Conservation (phyloP, 2,797 vertebrate genomes). For the Hipposideros larvatus region DNA sequence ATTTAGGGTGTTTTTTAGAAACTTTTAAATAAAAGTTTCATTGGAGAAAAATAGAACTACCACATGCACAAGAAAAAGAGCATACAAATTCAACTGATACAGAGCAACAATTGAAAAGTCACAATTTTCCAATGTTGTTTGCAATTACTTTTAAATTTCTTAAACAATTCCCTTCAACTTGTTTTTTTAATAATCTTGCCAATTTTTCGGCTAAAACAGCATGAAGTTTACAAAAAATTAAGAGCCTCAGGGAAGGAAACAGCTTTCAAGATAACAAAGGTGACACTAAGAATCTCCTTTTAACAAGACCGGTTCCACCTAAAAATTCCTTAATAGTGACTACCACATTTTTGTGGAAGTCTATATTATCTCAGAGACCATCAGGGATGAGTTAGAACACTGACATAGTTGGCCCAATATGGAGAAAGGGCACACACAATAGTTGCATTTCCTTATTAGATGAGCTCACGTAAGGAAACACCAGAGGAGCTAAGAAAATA, state of each 20-base stretch:
- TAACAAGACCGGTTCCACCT: constrained; percentile 60
- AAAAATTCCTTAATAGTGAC: constrained; percentile 49
- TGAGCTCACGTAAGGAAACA: constrained; percentile 56
- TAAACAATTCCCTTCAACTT: constrained; percentile 59
- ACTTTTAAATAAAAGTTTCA: constrained; percentile 85
- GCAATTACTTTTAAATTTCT: constrained; percentile 65
- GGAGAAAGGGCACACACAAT: constrained; percentile 55
- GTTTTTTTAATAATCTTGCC: constrained; percentile 70
- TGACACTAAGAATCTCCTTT: constrained; percentile 78
- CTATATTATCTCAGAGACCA: constrained; percentile 52
- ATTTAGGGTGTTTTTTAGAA: constrained; percentile 41
- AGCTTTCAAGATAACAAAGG: constrained; percentile 77
- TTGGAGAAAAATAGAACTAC: constrained; percentile 82
- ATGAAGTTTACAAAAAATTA: constrained; percentile 77
- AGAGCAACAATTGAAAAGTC: constrained; percentile 80
- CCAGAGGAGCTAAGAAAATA: constrained; percentile 59
- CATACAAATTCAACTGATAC: constrained; percentile 81
- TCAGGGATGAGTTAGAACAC: constrained; percentile 65
- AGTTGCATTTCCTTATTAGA: constrained; percentile 73
- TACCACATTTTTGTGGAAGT: constrained; percentile 58
- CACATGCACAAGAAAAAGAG: constrained; percentile 82
- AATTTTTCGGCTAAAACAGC: constrained; percentile 73
- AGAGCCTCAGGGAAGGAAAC: constrained; percentile 72
- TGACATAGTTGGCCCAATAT: constrained; percentile 69
- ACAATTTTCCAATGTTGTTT: constrained; percentile 72